Evolutionary conservation across 2,113 vertebrate species (phyloP).

Genomic region (Ardeotis arabs): DNA sequence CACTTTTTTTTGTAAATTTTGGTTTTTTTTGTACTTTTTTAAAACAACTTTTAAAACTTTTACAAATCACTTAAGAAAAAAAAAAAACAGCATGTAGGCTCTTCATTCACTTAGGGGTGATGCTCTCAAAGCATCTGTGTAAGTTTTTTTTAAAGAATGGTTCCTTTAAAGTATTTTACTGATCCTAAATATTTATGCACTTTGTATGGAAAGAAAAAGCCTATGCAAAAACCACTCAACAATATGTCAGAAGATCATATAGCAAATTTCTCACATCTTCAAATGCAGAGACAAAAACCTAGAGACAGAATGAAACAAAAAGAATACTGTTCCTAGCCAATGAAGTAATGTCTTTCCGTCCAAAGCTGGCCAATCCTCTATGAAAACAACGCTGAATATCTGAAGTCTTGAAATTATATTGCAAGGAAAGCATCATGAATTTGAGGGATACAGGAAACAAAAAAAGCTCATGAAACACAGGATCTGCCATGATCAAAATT

Average conservation of each 20-base stretch:
- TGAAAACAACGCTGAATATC: background rate
- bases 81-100: background rate
- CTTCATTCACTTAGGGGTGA: background rate
- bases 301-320: constrained; percentile 22
- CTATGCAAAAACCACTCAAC: background rate
- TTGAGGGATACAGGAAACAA: background rate
- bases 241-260: background rate
- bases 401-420: background rate
- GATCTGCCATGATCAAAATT: background rate
- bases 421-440: background rate
- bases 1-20: background rate
- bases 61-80: background rate
- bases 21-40: background rate
- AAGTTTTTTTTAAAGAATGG: background rate
- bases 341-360: background rate
- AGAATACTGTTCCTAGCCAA: background rate
- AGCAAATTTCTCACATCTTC: background rate
- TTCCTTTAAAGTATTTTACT: background rate
- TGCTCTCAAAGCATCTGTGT: background rate
- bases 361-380: background rate
- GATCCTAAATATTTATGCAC: background rate
- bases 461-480: background rate
- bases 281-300: background rate
- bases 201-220: background rate
- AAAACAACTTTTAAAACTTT: background rate